Conservation (phyloP, 2,888 invertebrate species). For the Hipparchia sbordonii region DNA sequence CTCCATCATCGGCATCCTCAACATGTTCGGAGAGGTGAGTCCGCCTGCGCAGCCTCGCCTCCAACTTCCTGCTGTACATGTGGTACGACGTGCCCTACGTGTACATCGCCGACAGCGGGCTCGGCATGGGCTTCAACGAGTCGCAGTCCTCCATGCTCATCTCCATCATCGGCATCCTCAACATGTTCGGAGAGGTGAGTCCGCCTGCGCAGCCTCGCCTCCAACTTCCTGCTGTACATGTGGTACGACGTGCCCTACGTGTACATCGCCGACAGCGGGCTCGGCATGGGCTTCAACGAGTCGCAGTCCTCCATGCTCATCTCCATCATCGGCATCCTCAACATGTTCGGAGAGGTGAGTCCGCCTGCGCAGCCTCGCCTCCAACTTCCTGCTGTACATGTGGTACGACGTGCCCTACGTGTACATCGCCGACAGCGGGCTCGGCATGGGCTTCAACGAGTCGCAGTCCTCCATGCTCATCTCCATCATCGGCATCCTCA, state of each 20-base stretch:
- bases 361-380: slow-evolving; percentile 63
- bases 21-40: slow-evolving; percentile 93
- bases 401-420: slow-evolving; percentile 98
- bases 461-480: slow-evolving; percentile 91
- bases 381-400: slow-evolving; percentile 94
- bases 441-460: slow-evolving; percentile 87
- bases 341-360: slow-evolving; percentile 93
- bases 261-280: slow-evolving; percentile 92
- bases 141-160: slow-evolving; percentile 91
- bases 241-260: slow-evolving; percentile 98
- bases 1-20: slow-evolving; percentile 93
- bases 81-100: slow-evolving; percentile 98
- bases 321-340: slow-evolving; percentile 93
- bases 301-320: slow-evolving; percentile 91
- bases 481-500: slow-evolving; percentile 93
- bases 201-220: slow-evolving; percentile 63
- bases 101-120: slow-evolving; percentile 92
- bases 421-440: slow-evolving; percentile 92
- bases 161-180: slow-evolving; percentile 93
- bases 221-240: slow-evolving; percentile 94
- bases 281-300: slow-evolving; percentile 87
- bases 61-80: slow-evolving; percentile 94
- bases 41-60: slow-evolving; percentile 63
- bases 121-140: slow-evolving; percentile 87
- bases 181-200: slow-evolving; percentile 93